Conservation (phyloP, 1,140 invertebrate genomes). For the Orussus abietinus region DNA sequence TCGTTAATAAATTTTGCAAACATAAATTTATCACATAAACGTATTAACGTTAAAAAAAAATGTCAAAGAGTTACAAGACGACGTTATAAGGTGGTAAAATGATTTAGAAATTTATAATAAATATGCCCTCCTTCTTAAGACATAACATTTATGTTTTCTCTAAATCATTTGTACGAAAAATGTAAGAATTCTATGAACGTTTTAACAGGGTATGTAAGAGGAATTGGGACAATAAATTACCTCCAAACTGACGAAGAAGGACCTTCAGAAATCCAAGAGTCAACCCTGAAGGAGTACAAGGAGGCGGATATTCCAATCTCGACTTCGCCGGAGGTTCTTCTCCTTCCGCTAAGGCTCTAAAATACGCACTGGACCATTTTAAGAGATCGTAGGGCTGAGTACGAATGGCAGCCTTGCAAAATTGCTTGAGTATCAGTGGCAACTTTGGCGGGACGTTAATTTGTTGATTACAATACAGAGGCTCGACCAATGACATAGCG, state of each 20-base stretch:
- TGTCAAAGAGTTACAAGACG: no score
- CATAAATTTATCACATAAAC: no score
- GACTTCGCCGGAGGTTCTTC: slow-evolving; percentile 70
- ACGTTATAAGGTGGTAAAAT: no score
- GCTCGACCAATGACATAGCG: no score
- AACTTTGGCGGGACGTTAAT: slow-evolving; percentile 75
- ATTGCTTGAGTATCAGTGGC: slow-evolving; percentile 81
- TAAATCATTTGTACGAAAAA: background rate
- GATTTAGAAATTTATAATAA: no score
- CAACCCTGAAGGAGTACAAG: slow-evolving; percentile 60
- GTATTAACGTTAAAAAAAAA: no score
- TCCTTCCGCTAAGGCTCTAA: slow-evolving; percentile 64
- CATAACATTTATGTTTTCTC: no score
- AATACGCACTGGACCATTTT: slow-evolving; percentile 79
- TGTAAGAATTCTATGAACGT: no score
- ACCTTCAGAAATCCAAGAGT: slow-evolving; percentile 77
- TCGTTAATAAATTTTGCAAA: no score
- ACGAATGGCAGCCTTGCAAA: slow-evolving; percentile 86
- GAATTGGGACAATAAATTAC: slow-evolving; percentile 23
- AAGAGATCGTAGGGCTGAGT: slow-evolving; percentile 85
- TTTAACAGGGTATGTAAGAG: no score
- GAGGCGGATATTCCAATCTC: slow-evolving; percentile 66
- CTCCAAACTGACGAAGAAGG: slow-evolving; percentile 67
- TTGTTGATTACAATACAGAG: slow-evolving; percentile 53
- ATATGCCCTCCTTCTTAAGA: no score